Base-by-base conservation (phyloP, 2,797 vertebrate species). In the Sparidentex hasta region DNA sequence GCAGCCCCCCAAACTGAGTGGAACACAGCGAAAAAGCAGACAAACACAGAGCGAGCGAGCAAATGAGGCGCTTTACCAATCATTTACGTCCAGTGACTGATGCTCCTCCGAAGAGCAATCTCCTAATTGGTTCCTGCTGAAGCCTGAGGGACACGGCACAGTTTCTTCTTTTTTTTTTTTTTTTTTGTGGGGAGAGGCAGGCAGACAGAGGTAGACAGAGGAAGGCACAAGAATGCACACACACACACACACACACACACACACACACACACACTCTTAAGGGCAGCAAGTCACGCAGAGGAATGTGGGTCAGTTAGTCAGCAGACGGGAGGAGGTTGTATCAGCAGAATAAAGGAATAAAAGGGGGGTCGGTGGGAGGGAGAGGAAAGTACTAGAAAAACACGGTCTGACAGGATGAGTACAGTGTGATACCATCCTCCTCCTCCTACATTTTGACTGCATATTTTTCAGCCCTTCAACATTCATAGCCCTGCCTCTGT, bases 221-320 rank as follows among this genome's bases (percentile, higher is more conserved):
- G 65, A 64, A 68, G 64, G 72, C 73, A 82, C 46, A 76, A 44
- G 38, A 61, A 63, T 23, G 41, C 27, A 47, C 50, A 25, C 55
- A 62, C 29, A 67, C 54, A 66, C 75, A 71, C n/a, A n/a, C n/a
- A n/a, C 75, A 61, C 71, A 76, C 70, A 74, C 67, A 68, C 78
- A 48, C 52, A 66, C 56, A 78, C 74, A 73, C 76, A 79, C 58
- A 74, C 55, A 56, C 64, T 64, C 57, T 27, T 71, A 54, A 83
- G 87, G 86, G 83, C 83, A 88, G 68, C 63, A 41, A 90, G 85
- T 88, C 77, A 87, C 78, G 91, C 82, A 51, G 79, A 88, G 77
- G 89, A 93, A 95, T 94, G 90, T 94, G 92, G 92, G 94, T 93
- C 94, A 94, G 90, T 93, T 93, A 93, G 90, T 94, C 93, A 95